A percentile compares a stretch with the other conserved stretches of the same genome.
phyloP scores from a whole-genome alignment of 2,888 invertebrate species.

The Drepanosiphum platanoidis region DNA sequence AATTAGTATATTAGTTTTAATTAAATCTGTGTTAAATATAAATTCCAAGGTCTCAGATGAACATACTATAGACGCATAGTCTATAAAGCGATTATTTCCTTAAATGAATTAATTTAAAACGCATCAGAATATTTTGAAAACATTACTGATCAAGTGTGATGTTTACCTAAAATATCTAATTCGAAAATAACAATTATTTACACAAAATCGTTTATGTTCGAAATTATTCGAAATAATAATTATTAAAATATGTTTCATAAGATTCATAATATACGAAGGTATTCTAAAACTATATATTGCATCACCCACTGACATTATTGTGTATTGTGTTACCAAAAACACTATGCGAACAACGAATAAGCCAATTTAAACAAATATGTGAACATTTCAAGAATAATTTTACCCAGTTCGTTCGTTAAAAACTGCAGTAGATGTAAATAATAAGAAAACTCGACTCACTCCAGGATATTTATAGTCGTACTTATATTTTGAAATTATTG shows the following conservation, averaged over 20 bases:
- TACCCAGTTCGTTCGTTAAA: neutral
- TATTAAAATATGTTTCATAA: no score
- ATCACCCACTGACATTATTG: no score
- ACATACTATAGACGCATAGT: neutral
- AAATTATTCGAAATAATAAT: neutral
- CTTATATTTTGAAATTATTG: neutral
- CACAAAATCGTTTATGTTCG: neutral
- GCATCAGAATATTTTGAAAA: neutral
- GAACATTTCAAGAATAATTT: neutral
- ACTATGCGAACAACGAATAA: no score
- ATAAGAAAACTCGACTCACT: neutral
- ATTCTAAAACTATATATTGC: no score
- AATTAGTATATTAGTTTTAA: no score
- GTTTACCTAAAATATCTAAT: neutral
- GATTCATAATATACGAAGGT: no score
- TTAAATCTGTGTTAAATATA: neutral
- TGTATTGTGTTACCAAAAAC: neutral
- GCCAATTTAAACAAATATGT: no score
- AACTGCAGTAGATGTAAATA: neutral
- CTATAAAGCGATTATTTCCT: no score
- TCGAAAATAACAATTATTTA: neutral
- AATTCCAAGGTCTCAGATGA: neutral
- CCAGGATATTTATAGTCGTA: neutral
- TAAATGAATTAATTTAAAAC: neutral
- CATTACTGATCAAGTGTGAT: neutral